Base-by-base conservation (phyloP, 2,797 vertebrate species). In the Lacerta agilis region DNA sequence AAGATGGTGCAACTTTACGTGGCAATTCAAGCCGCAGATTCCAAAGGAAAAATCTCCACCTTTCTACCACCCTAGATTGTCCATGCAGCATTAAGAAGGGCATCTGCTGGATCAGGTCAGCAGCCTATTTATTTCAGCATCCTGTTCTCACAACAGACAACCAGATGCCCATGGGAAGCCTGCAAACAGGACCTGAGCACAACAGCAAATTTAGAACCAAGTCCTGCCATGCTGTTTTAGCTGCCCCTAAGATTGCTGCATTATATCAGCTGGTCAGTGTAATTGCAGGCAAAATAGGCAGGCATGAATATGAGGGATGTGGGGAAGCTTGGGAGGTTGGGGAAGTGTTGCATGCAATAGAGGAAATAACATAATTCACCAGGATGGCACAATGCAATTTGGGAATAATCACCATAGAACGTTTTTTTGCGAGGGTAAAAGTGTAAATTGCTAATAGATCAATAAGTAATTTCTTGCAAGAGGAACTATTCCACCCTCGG, bases 401-500 rank as follows among this genome's bases (percentile, higher is more conserved):
- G 82, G 92, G 88, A 95, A 91, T 91, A 15, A 96, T 94, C 79
- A 90, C 58, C 89, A 43, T 20, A 94, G 82, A 94, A 91, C 15
- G 71, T 64, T 64, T 90, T 90, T 94, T 96, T 95, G 91, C 85
- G 80, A 91, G 89, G 87, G 82, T 92, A 93, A 94, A 95, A 95
- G 92, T 92, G 33, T 95, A 97, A 81, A 96, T 88, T 95, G 91
- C 89, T 91, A 92, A 94, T 88, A 75, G 94, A 97, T 97, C 95
- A 94, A 95, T 96, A 97, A 93, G 93, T 90, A 96, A 95, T 96
- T 96, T 95, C 76, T 94, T 93, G 91, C 86, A 86, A 88, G 87
- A 95, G 83, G 72, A 94, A 94, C 85, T 91, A 82, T 86, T 92
- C 87, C 86, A 90, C 79, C 91, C 93, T 85, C 86, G 76, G 91